Evolutionary conservation across 2,797 vertebrate species (phyloP), one percentile per base, ranked within the genome.

Genomic region (Gobio occitaniae): DNA sequence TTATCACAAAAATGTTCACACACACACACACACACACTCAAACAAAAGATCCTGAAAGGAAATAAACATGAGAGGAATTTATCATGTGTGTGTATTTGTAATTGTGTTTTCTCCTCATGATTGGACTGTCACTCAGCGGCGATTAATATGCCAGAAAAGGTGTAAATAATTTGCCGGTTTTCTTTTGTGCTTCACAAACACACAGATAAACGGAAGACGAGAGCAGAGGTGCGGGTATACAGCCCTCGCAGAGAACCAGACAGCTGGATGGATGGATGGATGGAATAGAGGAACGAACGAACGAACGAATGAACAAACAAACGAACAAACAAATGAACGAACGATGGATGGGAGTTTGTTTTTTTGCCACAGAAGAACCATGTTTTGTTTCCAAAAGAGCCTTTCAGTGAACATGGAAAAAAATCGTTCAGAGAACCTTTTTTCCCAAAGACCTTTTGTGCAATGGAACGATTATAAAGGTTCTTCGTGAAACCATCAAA

Each of bases 51-150:
- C 32, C 74, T 78, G 68, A 74, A 59, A 65, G 19, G 3, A 41
- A 77, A 70, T 47, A 54, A 47, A 86, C 47, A 54, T 38, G 44
- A 83, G 81, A 66, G 54, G 12, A 87, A 84, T 90, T 32, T 38
- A 61, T 87, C 63, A 32, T 16, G 19, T 72, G 81, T 63, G 9
- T 65, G 41, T 76, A 19, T 80, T 80, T 38, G 75, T 84, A 90
- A 88, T 85, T 90, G 82, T 81, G 69, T 82, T 74, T 86, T 68
- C 66, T 13, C 41, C 44, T 74, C 32, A 47, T 87, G 87, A 91
- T 89, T 77, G 65, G 69, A 72, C 85, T 85, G 87, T 85, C 80
- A 89, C 61, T 87, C 63, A 54, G 19, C 54, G 25, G 16, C 71
- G 36, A 80, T 69, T 80, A 54, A 68, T 32, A 71, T 74, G 71